Percentiles rank a stretch among this genome's conserved stretches.
These are phyloP conservation scores for Pachyrhynchus sulphureomaculatus DNA, from an alignment of 1,140 invertebrate species.

Conservation along the genomic window DNA sequence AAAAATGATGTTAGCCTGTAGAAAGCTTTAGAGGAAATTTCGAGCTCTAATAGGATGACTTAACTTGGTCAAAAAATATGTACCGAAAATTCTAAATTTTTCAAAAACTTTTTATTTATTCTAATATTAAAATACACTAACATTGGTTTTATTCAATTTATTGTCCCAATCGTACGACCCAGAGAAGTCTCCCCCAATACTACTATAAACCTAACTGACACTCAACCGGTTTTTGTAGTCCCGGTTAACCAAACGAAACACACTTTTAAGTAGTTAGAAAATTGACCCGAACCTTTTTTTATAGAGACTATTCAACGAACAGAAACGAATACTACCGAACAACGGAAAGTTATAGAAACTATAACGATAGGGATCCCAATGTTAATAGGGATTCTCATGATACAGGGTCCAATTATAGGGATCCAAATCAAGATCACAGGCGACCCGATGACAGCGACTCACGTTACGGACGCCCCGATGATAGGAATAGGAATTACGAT, in stretches of 20 bases:
- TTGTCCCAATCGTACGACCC: neutral
- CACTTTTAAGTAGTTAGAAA: slow-evolving; percentile 20
- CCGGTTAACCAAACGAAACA: slow-evolving; percentile 10
- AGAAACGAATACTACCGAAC: slow-evolving; percentile 1
- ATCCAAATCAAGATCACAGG: neutral
- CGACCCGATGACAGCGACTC: too few relatives aligned
- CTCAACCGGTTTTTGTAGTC: slow-evolving; percentile 24
- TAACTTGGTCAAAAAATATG: too few relatives aligned
- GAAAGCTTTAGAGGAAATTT: too few relatives aligned
- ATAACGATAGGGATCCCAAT: slow-evolving; percentile 12
- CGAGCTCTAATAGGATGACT: too few relatives aligned
- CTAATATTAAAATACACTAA: too few relatives aligned
- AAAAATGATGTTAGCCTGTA: too few relatives aligned
- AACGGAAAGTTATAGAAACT: slow-evolving; percentile 14
- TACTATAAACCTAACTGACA: slow-evolving; percentile 9
- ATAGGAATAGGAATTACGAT: too few relatives aligned
- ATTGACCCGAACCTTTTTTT: slow-evolving; percentile 18
- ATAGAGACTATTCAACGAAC: slow-evolving; percentile 19
- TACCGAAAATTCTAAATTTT: too few relatives aligned
- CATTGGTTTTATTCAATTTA: neutral
- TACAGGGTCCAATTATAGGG: slow-evolving; percentile 8
- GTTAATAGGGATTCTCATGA: neutral
- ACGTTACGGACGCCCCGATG: too few relatives aligned
- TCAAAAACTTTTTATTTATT: too few relatives aligned
- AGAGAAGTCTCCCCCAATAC: neutral